Evolutionary conservation across 2,797 vertebrate genomes (phyloP), one percentile per base, ranked within the genome.

Genomic region (Chelon auratus): DNA sequence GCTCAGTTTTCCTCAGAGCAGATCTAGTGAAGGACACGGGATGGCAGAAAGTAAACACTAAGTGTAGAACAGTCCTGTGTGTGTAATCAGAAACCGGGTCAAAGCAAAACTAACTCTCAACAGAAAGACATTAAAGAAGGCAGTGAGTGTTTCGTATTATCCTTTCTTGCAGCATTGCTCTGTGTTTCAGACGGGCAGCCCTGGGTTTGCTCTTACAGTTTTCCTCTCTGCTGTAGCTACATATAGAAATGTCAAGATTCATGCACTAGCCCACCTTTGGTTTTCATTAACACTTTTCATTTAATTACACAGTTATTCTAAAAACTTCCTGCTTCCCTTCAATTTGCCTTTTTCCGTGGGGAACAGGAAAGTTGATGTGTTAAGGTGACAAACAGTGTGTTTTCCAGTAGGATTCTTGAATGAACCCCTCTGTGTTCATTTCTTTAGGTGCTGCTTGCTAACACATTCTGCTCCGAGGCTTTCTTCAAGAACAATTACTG

Each of bases 401-500:
- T 33, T 33, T 33, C 6, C 30, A 5, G 30, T 33, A 8, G 30
- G 30, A 33, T 33, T 33, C 30, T 6, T 33, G 30, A 33, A 33
- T 33, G 30, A 33, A 33, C 30, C 30, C 30, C 30, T 8, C 7
- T 15, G 4, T 74, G n/a, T 57, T 33, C 1, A 0, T 77, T 63
- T 60, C 63, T 81, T 15, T 86, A 99, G 97, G 94, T 98, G 84
- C 93, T 98, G 48, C 93, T 99, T 53, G 87, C 97, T 61, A 97
- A 95, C 91, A 96, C 95, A 4, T 98, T 98, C 93, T 99, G 97
- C 87, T 81, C 56, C 0, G 95, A 98, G 1, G 95, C 94, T 0
- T 95, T 89, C 88, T 95, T 95, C 90, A 95, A 95, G 93, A 99
- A 98, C 84, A 96, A 97, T 92, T 96, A 95, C 76, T 55, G 87